A percentile compares a stretch with the other conserved stretches of the same genome.
These are phyloP conservation scores for Dendronephthya gigantea DNA, from an alignment of 64 coral and sea anemone species.

Conservation along the genomic window DNA sequence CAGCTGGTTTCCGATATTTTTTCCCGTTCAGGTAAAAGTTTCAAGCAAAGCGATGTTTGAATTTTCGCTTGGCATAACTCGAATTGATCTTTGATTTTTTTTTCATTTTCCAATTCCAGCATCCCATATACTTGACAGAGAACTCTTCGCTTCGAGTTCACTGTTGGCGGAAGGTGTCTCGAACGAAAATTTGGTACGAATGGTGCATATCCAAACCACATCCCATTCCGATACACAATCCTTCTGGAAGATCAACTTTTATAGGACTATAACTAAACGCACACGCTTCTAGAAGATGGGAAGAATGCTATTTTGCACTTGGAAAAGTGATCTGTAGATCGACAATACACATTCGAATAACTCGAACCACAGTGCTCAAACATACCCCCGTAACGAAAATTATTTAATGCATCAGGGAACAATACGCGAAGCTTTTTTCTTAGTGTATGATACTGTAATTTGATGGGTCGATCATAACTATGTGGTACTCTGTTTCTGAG, in stretches of 20 bases:
- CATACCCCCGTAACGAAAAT: no score
- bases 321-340: background rate
- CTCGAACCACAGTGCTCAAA: no score
- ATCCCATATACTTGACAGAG: conserved; percentile 59
- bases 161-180: conserved; percentile 77
- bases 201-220: conserved; percentile 81
- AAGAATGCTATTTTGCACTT: background rate
- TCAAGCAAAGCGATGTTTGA: no score
- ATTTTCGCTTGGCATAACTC: no score
- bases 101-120: conserved; percentile 36
- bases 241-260: conserved; percentile 66
- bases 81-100: no score
- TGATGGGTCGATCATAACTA: no score
- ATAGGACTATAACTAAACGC: conserved; percentile 50
- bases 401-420: no score
- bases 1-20: conserved; percentile 96
- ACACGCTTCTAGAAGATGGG: background rate
- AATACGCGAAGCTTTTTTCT: no score
- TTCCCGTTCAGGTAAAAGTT: conserved; percentile 73
- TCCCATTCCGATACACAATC: conserved; percentile 82
- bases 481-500: no score
- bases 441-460: no score
- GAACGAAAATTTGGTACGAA: conserved; percentile 93
- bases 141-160: conserved; percentile 51
- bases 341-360: no score